Base-by-base conservation (phyloP, 2,113 vertebrate genomes). In the Corydoras sp. region DNA sequence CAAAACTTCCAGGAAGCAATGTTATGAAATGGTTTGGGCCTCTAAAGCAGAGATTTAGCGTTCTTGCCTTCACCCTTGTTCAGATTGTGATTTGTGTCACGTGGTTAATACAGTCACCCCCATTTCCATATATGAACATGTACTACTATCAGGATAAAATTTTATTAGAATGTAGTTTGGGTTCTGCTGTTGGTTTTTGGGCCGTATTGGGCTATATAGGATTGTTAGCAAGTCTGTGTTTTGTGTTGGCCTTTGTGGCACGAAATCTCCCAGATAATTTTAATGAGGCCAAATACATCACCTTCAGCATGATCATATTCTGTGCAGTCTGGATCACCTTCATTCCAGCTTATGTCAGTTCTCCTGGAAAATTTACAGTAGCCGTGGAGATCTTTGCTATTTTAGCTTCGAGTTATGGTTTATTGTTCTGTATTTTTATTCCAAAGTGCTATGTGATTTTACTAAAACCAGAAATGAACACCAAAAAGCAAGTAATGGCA, bases 271-370 rank as follows among this genome's bases (percentile, higher is more conserved):
- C 90, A 1, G 83, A 90, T 76, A 82, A 87, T 63, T 90, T 90
- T 43, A 91, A 91, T 56, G 87, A 91, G 66, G 88, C 88, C 11
- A 90, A 89, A 76, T 77, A 84, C 1, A 89, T 91, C 76, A 89
- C 88, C 7, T 91, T 91, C 66, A 91, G 90, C 72, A 91, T 91
- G 87, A 18, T 91, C 62, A 89, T 87, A 72, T 89, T 90, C 76
- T 90, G 86, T 79, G 82, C 85, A 0, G 90, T 91, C 0, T 91
- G 88, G 90, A 82, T 89, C 65, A 78, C 88, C 0, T 91, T 91
- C 51, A 86, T 91, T 9, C 90, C 89, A 14, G 85, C 86, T 0
- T 90, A 89, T 71, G 66, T 89, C 68, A 90, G 89, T 81, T 88
- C 89, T 72, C 88, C 88, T 50, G 89, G 88, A 32, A 91, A 89